A percentile compares a stretch with the other conserved stretches of the same genome.
Evolutionary conservation across 2,888 invertebrate species (phyloP).

Genomic region (Pemphredon lugubris): DNA sequence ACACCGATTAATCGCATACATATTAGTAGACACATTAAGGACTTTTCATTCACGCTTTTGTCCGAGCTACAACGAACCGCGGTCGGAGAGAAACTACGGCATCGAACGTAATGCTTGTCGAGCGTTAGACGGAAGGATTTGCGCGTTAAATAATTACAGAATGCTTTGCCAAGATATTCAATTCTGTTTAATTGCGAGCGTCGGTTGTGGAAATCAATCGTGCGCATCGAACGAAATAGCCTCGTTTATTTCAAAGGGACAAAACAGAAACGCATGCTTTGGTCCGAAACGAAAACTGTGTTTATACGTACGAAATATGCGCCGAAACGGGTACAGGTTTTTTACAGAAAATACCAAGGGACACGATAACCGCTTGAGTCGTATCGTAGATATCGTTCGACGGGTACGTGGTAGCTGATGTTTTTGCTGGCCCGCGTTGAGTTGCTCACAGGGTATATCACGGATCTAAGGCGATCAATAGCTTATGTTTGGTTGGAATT

Average conservation of each 20-base stretch:
- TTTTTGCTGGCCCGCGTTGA: constrained; percentile 22
- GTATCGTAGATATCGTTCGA: neutral
- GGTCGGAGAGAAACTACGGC: constrained; percentile 26
- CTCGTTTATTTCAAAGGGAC: neutral
- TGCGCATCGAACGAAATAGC: neutral
- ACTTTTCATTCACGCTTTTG: constrained; percentile 32
- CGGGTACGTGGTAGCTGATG: neutral
- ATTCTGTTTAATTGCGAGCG: too few species aligned
- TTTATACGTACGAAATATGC: neutral
- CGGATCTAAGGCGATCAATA: neutral
- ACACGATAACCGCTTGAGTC: neutral
- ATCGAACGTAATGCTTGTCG: neutral
- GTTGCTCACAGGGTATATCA: neutral
- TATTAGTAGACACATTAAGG: constrained; percentile 31
- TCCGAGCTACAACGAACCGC: constrained; percentile 40
- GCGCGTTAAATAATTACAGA: neutral
- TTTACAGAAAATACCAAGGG: neutral
- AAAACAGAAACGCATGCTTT: neutral
- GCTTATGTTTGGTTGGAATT: neutral
- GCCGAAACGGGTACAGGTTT: neutral
- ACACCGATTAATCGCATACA: constrained; percentile 49
- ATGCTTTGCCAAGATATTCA: neutral
- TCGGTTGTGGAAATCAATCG: neutral
- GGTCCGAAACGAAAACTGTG: neutral
- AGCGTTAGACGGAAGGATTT: neutral